Conservation (phyloP, 2,888 invertebrate species). For the Caenorhabditis zanzibari region DNA sequence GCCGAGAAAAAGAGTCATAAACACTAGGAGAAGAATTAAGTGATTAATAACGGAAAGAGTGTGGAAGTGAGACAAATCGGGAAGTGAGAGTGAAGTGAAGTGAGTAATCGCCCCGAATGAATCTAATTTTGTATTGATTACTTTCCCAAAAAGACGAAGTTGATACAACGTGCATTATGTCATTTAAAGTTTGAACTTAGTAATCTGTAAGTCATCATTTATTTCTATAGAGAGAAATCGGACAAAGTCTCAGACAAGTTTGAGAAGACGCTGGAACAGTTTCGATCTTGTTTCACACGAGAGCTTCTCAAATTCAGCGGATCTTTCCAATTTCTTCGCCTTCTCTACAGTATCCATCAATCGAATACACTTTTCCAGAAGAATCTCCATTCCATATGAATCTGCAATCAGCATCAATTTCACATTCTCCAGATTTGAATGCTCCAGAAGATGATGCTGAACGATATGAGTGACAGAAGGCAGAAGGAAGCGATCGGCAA, state of each 20-base stretch:
- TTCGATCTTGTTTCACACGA: neutral
- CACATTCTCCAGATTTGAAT: neutral
- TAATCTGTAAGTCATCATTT: too few species aligned
- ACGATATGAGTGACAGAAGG: neutral
- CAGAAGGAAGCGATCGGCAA: conserved; percentile 1
- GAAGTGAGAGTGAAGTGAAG: too few species aligned
- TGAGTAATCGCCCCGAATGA: too few species aligned
- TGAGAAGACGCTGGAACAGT: neutral
- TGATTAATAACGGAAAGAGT: too few species aligned
- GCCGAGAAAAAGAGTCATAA: too few species aligned
- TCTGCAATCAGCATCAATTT: conserved; percentile 10
- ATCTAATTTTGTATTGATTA: too few species aligned
- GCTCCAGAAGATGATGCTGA: conserved; percentile 1
- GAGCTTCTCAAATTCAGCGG: neutral
- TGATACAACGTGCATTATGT: too few species aligned
- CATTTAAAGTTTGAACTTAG: too few species aligned
- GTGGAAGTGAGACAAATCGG: too few species aligned
- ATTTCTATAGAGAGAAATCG: too few species aligned
- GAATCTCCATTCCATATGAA: neutral
- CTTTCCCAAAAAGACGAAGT: too few species aligned
- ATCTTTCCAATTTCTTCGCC: neutral
- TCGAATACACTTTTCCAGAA: neutral
- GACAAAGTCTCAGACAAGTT: neutral
- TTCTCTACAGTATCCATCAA: neutral
- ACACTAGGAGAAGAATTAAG: too few species aligned